A percentile compares a stretch with the other conserved stretches of the same genome.
phyloP scores from a whole-genome alignment of 2,113 vertebrate genomes.

The Podarcis raffonei region DNA sequence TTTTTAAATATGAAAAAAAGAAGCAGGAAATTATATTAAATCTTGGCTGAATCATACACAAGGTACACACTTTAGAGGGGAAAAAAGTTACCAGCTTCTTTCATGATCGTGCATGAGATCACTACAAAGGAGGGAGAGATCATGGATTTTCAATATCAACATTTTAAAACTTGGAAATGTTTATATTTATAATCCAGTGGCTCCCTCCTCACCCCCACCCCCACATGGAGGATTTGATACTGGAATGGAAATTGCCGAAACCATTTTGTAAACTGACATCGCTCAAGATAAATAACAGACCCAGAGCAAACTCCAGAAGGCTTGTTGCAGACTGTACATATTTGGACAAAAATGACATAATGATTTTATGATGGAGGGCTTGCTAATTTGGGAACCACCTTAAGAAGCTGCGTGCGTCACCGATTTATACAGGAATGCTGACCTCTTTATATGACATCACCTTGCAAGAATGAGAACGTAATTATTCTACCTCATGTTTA shows the following conservation, averaged over 20 bases:
- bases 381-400: slow-evolving; percentile 40
- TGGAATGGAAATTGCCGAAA: slow-evolving; percentile 51
- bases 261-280: slow-evolving; percentile 54
- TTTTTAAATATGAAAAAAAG: slow-evolving; percentile 3
- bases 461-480: background rate
- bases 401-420: slow-evolving; percentile 24
- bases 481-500: background rate
- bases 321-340: slow-evolving; percentile 28
- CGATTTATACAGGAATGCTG: slow-evolving; percentile 9
- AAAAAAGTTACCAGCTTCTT: background rate
- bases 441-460: slow-evolving; percentile 17
- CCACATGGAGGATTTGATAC: slow-evolving; percentile 21
- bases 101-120: background rate
- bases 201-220: slow-evolving; percentile 8
- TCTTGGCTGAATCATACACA: background rate
- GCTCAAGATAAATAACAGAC: slow-evolving; percentile 61
- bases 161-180: slow-evolving; percentile 33
- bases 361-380: slow-evolving; percentile 53
- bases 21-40: background rate
- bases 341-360: slow-evolving; percentile 47
- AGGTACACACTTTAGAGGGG: fast-evolving
- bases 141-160: slow-evolving; percentile 1
- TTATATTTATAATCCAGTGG: slow-evolving; percentile 40
- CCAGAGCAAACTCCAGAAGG: background rate
- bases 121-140: slow-evolving; percentile 1